These are phyloP conservation scores for Oncorhynchus keta DNA, from an alignment of 2,113 vertebrate species.

Conservation along the genomic window DNA sequence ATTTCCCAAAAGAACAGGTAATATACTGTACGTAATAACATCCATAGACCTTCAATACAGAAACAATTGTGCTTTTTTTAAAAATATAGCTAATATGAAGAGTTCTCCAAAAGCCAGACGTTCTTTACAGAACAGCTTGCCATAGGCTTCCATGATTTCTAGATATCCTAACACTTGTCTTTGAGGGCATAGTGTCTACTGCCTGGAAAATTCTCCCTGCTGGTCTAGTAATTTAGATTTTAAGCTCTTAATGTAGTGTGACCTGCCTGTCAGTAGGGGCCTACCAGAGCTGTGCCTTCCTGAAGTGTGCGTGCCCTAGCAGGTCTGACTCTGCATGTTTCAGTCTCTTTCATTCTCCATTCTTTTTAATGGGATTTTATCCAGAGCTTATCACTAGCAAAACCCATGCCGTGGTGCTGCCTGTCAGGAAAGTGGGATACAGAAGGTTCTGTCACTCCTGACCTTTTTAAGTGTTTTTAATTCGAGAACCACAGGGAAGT, in stretches of 20 bases:
- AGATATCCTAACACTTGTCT: background rate
- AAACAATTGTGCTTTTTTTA: no score
- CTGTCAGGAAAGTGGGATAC: background rate
- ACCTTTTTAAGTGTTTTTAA: constrained; percentile 4
- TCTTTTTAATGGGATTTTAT: constrained; percentile 29
- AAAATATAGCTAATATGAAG: no score
- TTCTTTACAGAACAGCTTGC: background rate
- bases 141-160: background rate
- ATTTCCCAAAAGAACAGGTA: no score
- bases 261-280: constrained; percentile 12
- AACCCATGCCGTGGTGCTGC: background rate
- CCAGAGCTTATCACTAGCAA: constrained; percentile 9
- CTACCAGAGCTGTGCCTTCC: constrained; percentile 9
- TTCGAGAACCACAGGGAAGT: background rate
- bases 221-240: background rate
- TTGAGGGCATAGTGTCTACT: background rate
- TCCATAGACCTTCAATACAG: background rate
- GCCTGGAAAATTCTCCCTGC: background rate
- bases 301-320: constrained; percentile 16
- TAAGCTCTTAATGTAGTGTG: background rate
- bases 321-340: constrained; percentile 36
- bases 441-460: background rate
- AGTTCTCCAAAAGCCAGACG: no score
- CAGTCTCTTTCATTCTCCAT: constrained; percentile 1
- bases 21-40: no score